Percentiles rank a stretch among this genome's conserved stretches.
These are phyloP conservation scores for Timema cristinae DNA, from an alignment of 2,888 invertebrate species.

Conservation along the genomic window DNA sequence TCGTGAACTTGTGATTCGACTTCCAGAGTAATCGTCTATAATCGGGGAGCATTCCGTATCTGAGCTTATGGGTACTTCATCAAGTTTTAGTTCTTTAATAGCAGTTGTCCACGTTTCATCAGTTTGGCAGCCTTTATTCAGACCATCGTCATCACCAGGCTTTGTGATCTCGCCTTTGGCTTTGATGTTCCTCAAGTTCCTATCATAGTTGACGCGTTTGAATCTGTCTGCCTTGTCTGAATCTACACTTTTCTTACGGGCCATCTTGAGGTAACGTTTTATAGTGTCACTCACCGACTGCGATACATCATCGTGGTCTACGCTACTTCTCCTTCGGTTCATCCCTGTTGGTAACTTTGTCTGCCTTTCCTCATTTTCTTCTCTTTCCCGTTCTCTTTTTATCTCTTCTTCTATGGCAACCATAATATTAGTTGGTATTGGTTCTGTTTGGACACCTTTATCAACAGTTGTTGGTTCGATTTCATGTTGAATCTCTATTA, in stretches of 20 bases:
- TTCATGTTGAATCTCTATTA: slow-evolving; percentile 63
- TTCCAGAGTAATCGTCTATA: slow-evolving; percentile 43
- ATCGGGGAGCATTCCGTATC: slow-evolving; percentile 47
- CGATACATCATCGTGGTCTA: slow-evolving; percentile 79
- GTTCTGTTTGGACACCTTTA: slow-evolving; percentile 58
- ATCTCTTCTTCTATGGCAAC: slow-evolving; percentile 48
- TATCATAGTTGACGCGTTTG: slow-evolving; percentile 83
- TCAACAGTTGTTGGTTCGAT: slow-evolving; percentile 52
- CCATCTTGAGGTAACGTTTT: slow-evolving; percentile 81
- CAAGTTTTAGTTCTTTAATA: slow-evolving; percentile 28
- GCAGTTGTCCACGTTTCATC: slow-evolving; percentile 67
- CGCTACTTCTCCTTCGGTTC: slow-evolving; percentile 64
- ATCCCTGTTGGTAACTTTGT: slow-evolving; percentile 25
- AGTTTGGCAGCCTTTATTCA: slow-evolving; percentile 72
- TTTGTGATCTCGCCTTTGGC: slow-evolving; percentile 71
- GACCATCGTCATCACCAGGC: slow-evolving; percentile 73
- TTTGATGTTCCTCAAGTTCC: slow-evolving; percentile 77
- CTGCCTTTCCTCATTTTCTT: slow-evolving; percentile 21
- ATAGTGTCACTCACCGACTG: slow-evolving; percentile 85
- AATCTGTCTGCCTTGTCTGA: slow-evolving; percentile 76
- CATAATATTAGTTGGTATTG: slow-evolving; percentile 55
- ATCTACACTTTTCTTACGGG: slow-evolving; percentile 80
- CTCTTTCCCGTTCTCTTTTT: slow-evolving; percentile 45
- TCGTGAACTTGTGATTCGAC: slow-evolving; percentile 49
- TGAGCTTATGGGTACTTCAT: slow-evolving; percentile 20